These are phyloP conservation scores for Prorops nasuta DNA, from an alignment of 1,140 invertebrate genomes.

Conservation along the genomic window DNA sequence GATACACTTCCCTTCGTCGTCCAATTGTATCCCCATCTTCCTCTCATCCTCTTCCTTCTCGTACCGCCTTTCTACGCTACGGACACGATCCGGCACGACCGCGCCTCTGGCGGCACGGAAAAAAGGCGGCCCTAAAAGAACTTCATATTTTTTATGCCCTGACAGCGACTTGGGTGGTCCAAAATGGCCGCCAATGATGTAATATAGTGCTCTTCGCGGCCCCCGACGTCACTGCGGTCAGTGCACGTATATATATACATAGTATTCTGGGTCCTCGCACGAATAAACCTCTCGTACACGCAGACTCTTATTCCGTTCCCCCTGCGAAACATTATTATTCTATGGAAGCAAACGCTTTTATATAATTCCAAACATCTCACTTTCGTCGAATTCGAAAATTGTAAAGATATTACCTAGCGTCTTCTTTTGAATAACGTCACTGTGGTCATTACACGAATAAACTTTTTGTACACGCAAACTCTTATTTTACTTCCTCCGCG, in stretches of 20 bases:
- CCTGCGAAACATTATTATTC: no score
- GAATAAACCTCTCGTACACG: conserved; percentile 15
- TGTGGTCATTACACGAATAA: no score
- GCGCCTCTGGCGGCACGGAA: conserved; percentile 49
- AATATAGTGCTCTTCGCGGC: conserved; percentile 51
- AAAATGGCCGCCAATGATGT: conserved; percentile 59
- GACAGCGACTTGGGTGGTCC: conserved; percentile 58
- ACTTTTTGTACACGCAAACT: no score
- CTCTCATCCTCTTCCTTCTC: conserved; percentile 25
- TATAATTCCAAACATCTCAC: no score
- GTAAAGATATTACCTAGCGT: no score
- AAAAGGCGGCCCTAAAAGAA: conserved; percentile 59
- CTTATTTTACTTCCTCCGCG: no score
- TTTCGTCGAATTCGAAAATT: no score
- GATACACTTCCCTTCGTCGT: conserved; percentile 8
- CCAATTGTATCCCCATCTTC: conserved; percentile 19
- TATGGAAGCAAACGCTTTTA: no score
- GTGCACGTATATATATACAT: conserved; percentile 1
- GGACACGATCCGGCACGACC: conserved; percentile 38
- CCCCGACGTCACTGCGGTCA: conserved; percentile 9
- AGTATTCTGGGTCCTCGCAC: conserved; percentile 16
- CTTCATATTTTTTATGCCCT: conserved; percentile 58
- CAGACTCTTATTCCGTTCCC: no score
- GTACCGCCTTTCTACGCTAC: conserved; percentile 40
- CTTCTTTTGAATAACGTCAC: no score